Evolutionary conservation across 2,888 invertebrate genomes (phyloP).

Genomic region (Acanthosepion pharaonis): DNA sequence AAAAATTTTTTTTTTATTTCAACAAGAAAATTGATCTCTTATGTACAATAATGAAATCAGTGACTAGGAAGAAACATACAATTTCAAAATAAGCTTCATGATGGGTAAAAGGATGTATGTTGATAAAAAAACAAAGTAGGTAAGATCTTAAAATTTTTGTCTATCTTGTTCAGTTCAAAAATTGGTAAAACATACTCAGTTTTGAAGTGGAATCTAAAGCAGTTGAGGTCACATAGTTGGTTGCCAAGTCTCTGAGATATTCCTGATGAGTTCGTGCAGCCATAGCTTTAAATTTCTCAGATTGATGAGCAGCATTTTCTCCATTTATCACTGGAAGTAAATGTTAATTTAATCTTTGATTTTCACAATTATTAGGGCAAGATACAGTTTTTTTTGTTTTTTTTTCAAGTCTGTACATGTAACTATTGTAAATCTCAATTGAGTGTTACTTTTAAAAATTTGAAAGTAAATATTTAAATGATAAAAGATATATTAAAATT

Average conservation of each 20-base stretch:
- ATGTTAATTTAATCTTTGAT: too few species aligned
- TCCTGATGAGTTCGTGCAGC: conserved; percentile 95
- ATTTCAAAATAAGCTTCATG: too few species aligned
- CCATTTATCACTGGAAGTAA: conserved; percentile 86
- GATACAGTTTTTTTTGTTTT: too few species aligned
- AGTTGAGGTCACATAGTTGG: conserved; percentile 86
- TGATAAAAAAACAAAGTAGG: too few species aligned
- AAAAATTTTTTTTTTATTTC: too few species aligned
- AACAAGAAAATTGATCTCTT: too few species aligned
- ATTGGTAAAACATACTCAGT: conserved; percentile 67
- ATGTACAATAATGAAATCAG: too few species aligned
- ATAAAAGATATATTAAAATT: background rate
- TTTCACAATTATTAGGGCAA: too few species aligned
- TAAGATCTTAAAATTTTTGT: background rate
- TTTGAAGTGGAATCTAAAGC: conserved; percentile 79
- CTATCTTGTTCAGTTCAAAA: background rate
- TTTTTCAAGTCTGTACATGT: too few species aligned
- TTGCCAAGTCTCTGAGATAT: conserved; percentile 93
- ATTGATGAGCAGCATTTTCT: conserved; percentile 95
- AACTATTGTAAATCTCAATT: background rate
- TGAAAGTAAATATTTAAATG: background rate
- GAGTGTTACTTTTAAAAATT: background rate
- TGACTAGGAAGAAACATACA: too few species aligned
- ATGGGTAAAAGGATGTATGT: too few species aligned
- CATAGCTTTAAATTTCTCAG: conserved; percentile 97